These are phyloP conservation scores for Narcine bancroftii DNA, from an alignment of 2,113 vertebrate species.

Conservation along the genomic window DNA sequence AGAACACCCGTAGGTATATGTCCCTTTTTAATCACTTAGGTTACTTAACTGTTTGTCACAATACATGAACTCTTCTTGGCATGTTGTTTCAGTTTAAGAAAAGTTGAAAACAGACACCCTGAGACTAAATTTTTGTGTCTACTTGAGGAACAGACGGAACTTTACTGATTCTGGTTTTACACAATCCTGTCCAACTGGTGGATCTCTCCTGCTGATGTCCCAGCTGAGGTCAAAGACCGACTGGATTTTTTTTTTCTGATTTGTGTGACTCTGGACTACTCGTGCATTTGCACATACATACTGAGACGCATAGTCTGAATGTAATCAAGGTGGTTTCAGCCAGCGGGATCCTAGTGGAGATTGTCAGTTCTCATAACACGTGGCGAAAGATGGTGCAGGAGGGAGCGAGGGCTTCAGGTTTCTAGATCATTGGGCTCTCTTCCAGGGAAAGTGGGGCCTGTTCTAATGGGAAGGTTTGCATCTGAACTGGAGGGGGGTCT, in stretches of 20 bases:
- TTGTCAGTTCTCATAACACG: not conserved
- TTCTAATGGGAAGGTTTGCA: too few species aligned
- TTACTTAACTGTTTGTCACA: not conserved
- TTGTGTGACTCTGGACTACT: not conserved
- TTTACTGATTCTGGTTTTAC: not conserved
- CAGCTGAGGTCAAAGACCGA: not conserved
- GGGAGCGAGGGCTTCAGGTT: too few species aligned
- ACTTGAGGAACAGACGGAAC: not conserved
- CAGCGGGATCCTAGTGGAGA: not conserved
- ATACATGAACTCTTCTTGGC: not conserved
- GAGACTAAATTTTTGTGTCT: not conserved
- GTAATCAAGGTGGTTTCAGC: not conserved
- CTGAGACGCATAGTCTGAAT: not conserved
- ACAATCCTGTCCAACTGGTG: too few species aligned
- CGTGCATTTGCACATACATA: not conserved
- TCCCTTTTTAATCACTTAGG: not conserved
- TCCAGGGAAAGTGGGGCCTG: too few species aligned
- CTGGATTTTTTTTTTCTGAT: not conserved
- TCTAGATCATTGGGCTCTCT: too few species aligned
- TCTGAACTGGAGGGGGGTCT: too few species aligned
- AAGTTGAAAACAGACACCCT: not conserved
- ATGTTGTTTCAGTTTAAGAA: not conserved
- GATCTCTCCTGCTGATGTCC: not conserved
- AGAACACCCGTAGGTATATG: too few species aligned
- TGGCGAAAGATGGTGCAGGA: too few species aligned